Evolutionary conservation across 23 tunicate species (phyloP), one percentile per base, ranked within the genome.

Genomic region (Botrylloides violaceus): DNA sequence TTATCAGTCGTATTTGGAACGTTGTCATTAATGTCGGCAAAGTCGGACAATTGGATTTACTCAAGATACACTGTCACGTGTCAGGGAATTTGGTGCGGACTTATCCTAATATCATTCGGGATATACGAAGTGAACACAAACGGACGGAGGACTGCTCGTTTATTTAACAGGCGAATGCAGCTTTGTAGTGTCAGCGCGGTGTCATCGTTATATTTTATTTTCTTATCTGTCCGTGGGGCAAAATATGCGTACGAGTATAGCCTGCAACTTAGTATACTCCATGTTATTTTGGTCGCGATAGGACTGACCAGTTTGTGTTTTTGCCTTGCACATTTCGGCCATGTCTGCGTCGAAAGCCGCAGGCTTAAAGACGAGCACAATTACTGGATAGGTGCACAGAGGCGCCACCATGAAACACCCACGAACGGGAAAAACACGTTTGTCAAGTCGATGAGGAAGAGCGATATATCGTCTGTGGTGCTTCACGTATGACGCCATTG

Each of bases 41-140:
- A 43, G 15, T 43, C 53, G 53, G 53, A 43, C 53, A 15, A 43
- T 43, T 43, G 53, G 53, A 43, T 43, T 15, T 43, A 43, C 15
- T 15, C 53, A 15, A 9, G 53, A 43, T 43, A 43, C 15, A 43
- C 53, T 7, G 53, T 15, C 9, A 43, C 53, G 53, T 43, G 53
- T 43, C 53, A 43, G 15, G 53, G 53, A 43, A 43, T 43, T 43
- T 43, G 53, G 53, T 43, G 53, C 53, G 53, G 53, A 43, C 53
- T 43, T 9, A 43, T 43, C 12, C 15, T 43, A 43, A 43, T 43
- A 43, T 9, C 53, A 7, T 43, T 9, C 15, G 53, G 53, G 12
- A 43, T 43, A 15, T 9, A 43, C 53, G 53, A 43, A 15, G 15
- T 43, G 9, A 43, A 43, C 12, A 7, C 53, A 43, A 43, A 43